Base-by-base conservation (phyloP, 2,113 vertebrate genomes). In the Tonatia bakeri region DNA sequence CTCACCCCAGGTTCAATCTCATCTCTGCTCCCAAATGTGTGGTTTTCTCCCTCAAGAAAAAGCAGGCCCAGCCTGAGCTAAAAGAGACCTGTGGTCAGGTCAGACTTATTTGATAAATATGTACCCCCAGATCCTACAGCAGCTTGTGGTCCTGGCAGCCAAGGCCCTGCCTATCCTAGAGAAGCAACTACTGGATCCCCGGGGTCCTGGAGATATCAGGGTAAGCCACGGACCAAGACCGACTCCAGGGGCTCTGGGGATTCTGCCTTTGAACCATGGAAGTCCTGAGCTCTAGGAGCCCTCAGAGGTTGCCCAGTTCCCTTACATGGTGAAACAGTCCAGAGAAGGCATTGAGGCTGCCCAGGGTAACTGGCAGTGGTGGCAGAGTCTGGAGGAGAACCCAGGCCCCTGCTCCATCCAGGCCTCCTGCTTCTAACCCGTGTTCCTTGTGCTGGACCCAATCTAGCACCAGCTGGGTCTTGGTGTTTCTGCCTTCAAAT, bases 101-200 rank as follows among this genome's bases (percentile, higher is more conserved):
- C n/a, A 80, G 19, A 22, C 72, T 65, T 91, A 2, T 12, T 5
- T 82, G 72, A 75, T 73, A 20, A 86, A 4, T 85, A 43, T 96
- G 15, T 93, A 7, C 6, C 54, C 70, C 31, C 96, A 99, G 99
- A 99, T 99, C 90, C 98, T 99, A 79, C 99, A 99, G 94, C 99
- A 99, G 72, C 98, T 99, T 4, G 85, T 99, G 0, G 87, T 98
- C 36, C 98, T 99, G 40, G 99, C 99, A 28, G 98, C 98, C 0
- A 98, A 99, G 97, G 99, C 99, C 67, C 98, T 99, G 3, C 98
- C 97, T 3, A 76, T 98, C 4, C 97, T 99, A 96, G 99, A 99
- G 96, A 95, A 97, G 86, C 99, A 99, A 98, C 98, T 99, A n/a
- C 98, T 98, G 97, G 98, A 99, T 95, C 98, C 98, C 0, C 65